Percentiles rank a stretch among this genome's conserved stretches.
Conservation (phyloP, 1,140 invertebrate genomes). For the Drosophila cardini region DNA sequence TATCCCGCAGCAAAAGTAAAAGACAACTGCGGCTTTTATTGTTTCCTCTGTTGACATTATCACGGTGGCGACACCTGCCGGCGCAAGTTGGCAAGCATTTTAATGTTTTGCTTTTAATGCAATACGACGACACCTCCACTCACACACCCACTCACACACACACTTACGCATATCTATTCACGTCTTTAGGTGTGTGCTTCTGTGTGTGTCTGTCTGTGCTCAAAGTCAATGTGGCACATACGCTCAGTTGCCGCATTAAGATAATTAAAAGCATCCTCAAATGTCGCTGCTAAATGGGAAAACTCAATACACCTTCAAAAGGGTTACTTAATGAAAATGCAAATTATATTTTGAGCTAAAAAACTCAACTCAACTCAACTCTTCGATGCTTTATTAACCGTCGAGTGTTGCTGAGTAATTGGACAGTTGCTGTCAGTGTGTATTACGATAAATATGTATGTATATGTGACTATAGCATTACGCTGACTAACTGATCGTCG, state of each 20-base stretch:
- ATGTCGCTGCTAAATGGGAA: background rate
- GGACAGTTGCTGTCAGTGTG: conserved; percentile 9
- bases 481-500: no score
- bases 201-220: conserved; percentile 35
- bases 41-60: conserved; percentile 82
- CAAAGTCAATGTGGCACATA: conserved; percentile 70
- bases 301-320: conserved; percentile 8
- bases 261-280: conserved; percentile 68
- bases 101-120: conserved; percentile 72
- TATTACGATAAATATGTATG: no score
- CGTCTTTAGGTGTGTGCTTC: background rate
- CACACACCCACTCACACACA: background rate
- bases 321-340: conserved; percentile 58
- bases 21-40: conserved; percentile 80
- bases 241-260: conserved; percentile 63
- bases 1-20: conserved; percentile 63
- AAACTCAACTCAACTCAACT: conserved; percentile 14
- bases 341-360: conserved; percentile 29
- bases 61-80: conserved; percentile 75
- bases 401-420: conserved; percentile 51
- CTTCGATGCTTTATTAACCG: conserved; percentile 47
- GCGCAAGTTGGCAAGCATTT: conserved; percentile 61
- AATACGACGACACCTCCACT: conserved; percentile 51
- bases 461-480: no score
- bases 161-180: background rate